Evolutionary conservation across 2,888 invertebrate genomes (phyloP).

Genomic region (Terebella lapidaria): DNA sequence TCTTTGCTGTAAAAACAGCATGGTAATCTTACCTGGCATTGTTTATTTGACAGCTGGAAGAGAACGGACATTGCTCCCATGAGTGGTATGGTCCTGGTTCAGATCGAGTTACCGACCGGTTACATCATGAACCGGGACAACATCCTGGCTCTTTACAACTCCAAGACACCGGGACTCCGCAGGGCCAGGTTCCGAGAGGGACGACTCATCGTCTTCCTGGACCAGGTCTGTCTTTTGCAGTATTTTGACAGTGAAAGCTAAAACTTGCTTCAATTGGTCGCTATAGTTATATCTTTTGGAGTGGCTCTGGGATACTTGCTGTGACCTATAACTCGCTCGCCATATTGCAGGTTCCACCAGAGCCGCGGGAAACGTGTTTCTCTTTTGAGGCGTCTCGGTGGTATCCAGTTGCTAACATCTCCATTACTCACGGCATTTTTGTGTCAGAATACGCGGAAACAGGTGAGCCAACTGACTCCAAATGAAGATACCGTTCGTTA

Average conservation of each 20-base stretch:
- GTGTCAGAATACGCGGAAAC: slow-evolving; percentile 95
- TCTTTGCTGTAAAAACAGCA: too few relatives aligned
- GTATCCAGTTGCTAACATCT: slow-evolving; percentile 95
- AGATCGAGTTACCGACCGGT: slow-evolving; percentile 48
- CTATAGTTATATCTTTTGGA: neutral
- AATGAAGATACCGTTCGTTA: neutral
- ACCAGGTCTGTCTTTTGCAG: slow-evolving; percentile 68
- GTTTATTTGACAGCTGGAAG: neutral
- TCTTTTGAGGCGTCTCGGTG: slow-evolving; percentile 89
- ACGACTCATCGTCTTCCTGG: slow-evolving; percentile 87
- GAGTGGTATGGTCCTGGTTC: slow-evolving; percentile 44
- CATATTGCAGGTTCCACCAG: neutral
- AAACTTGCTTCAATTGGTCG: neutral
- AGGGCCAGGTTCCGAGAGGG: slow-evolving; percentile 75
- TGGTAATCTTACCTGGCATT: too few relatives aligned
- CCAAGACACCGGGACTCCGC: slow-evolving; percentile 75
- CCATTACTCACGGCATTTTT: slow-evolving; percentile 79
- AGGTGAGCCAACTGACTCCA: slow-evolving; percentile 59
- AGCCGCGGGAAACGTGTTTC: slow-evolving; percentile 66
- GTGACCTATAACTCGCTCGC: too few relatives aligned
- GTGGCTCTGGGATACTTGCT: neutral
- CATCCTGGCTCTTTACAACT: slow-evolving; percentile 76
- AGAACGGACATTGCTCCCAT: slow-evolving; percentile 27
- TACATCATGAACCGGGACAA: slow-evolving; percentile 63
- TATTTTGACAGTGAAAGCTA: neutral